Evolutionary conservation across 1,140 invertebrate genomes (phyloP).

Genomic region (Calliphora vicina): DNA sequence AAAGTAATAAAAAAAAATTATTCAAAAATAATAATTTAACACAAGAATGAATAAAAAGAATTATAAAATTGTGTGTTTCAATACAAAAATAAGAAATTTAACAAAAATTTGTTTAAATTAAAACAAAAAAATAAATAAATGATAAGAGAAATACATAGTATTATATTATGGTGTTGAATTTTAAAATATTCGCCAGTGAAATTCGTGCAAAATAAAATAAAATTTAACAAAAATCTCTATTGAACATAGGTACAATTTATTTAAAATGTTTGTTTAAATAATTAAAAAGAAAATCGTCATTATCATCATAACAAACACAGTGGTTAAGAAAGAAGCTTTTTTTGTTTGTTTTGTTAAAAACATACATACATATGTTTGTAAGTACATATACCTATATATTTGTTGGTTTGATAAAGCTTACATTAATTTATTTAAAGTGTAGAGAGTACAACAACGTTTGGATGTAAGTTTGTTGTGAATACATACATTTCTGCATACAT

Average conservation of each 20-base stretch:
- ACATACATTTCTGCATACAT: not conserved
- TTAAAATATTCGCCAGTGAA: not conserved
- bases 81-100: not conserved
- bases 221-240: too few species aligned
- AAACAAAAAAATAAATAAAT: not conserved
- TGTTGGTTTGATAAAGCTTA: not conserved
- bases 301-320: constrained; percentile 9
- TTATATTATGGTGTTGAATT: not conserved
- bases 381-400: not conserved
- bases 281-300: constrained; percentile 4
- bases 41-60: not conserved
- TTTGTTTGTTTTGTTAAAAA: not conserved
- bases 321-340: not conserved
- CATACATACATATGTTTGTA: not conserved
- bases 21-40: constrained; percentile 1
- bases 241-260: too few species aligned
- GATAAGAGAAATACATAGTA: not conserved
- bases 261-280: not conserved
- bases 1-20: not conserved
- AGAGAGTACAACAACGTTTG: not conserved
- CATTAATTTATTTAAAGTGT: not conserved
- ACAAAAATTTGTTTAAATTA: not conserved
- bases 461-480: not conserved
- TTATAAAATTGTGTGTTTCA: not conserved
- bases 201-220: not conserved